These are phyloP conservation scores for Corythoichthys intestinalis DNA, from an alignment of 2,113 vertebrate genomes.

Conservation along the genomic window DNA sequence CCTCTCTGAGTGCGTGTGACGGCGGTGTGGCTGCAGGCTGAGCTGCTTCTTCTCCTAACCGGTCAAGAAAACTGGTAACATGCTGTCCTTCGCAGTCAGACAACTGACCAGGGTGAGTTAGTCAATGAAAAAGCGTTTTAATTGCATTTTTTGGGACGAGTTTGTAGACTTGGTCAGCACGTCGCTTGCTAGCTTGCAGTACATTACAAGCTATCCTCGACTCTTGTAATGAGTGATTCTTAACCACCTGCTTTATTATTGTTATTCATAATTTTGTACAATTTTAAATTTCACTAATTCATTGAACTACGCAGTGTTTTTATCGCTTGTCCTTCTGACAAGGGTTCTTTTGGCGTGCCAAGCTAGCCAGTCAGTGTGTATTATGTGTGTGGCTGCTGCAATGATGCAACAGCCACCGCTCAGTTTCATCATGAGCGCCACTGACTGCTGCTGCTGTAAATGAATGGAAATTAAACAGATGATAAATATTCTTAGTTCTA, in stretches of 20 bases:
- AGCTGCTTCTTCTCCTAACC: conserved; percentile 16
- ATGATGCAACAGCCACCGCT: conserved; percentile 68
- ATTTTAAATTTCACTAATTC: not conserved
- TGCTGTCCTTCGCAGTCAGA: conserved; percentile 66
- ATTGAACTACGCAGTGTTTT: no score
- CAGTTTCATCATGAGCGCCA: conserved; percentile 60
- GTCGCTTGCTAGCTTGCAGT: conserved; percentile 20
- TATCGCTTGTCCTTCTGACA: not conserved
- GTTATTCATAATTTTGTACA: not conserved
- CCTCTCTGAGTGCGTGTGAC: not conserved
- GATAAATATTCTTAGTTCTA: no score
- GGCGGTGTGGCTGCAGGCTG: conserved; percentile 14
- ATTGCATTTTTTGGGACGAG: not conserved
- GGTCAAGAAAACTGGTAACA: conserved; percentile 41
- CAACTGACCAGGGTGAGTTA: conserved; percentile 61
- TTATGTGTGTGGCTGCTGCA: conserved; percentile 14
- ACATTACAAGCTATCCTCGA: not conserved
- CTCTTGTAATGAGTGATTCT: not conserved
- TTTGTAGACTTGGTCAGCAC: not conserved
- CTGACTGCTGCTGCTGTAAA: not conserved
- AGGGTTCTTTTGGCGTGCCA: not conserved
- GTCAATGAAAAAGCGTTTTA: not conserved
- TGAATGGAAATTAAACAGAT: not conserved
- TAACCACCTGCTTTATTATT: not conserved
- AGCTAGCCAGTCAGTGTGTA: conserved; percentile 28